Evolutionary conservation across 1,140 invertebrate species (phyloP).

Genomic region (Cydia fagiglandana): DNA sequence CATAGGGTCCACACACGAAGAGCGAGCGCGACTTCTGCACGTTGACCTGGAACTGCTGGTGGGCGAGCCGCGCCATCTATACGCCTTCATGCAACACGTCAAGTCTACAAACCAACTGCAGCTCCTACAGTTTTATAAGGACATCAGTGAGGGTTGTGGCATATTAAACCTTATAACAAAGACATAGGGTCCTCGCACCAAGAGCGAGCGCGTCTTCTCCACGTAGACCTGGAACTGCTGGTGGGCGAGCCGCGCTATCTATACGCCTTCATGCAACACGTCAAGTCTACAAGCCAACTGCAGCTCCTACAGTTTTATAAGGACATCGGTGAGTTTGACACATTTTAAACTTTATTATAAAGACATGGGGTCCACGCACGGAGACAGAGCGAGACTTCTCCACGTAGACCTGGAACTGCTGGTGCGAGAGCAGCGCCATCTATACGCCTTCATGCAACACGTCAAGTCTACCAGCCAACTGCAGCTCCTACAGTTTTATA

Average conservation of each 20-base stretch:
- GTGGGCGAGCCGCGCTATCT: conserved; percentile 85
- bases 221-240: conserved; percentile 58
- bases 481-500: conserved; percentile 84
- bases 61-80: no score
- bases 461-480: conserved; percentile 89
- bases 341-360: no score
- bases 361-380: no score
- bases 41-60: no score
- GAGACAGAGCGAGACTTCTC: conserved; percentile 15
- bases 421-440: no score
- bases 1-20: no score
- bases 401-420: no score
- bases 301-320: conserved; percentile 84
- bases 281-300: conserved; percentile 88
- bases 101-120: conserved; percentile 89
- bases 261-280: conserved; percentile 92
- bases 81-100: conserved; percentile 91
- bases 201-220: conserved; percentile 43
- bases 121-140: conserved; percentile 82
- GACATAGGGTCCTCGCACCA: not conserved
- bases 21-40: conserved; percentile 24
- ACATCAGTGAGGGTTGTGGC: conserved; percentile 84
- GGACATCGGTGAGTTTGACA: conserved; percentile 85
- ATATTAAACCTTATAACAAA: not conserved
- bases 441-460: conserved; percentile 89